phyloP scores from a whole-genome alignment of 2,888 invertebrate genomes.

The Unio delphinus region DNA sequence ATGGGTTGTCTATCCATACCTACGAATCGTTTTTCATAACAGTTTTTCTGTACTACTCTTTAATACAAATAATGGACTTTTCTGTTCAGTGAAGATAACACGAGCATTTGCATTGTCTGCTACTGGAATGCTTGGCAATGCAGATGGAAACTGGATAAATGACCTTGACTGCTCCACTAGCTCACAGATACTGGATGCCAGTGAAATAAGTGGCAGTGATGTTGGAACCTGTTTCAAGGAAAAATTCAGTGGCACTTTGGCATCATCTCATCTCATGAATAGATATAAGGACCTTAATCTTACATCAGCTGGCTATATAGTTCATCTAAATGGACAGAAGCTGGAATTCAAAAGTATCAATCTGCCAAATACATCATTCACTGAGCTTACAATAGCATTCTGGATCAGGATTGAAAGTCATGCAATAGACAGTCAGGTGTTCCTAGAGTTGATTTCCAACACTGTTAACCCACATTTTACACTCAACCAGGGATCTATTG shows the following conservation, averaged over 20 bases:
- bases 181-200: slow-evolving; percentile 8
- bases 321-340: slow-evolving; percentile 15
- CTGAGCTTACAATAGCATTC: slow-evolving; percentile 15
- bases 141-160: slow-evolving; percentile 41
- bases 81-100: slow-evolving; percentile 25
- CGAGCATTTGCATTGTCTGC: slow-evolving; percentile 17
- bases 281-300: slow-evolving; percentile 15
- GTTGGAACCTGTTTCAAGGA: slow-evolving; percentile 26
- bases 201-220: slow-evolving; percentile 20
- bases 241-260: slow-evolving; percentile 12
- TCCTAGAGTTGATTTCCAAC: slow-evolving; percentile 4
- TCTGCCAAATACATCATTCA: slow-evolving; percentile 6
- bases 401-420: slow-evolving; percentile 12
- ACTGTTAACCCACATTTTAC: slow-evolving; percentile 5
- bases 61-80: slow-evolving; percentile 30
- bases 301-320: slow-evolving; percentile 36
- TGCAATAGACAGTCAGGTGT: slow-evolving; percentile 1
- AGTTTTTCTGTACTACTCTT: slow-evolving; percentile 29
- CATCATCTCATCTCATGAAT: background rate
- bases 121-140: slow-evolving; percentile 43
- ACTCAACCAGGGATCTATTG: slow-evolving; percentile 10
- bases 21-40: slow-evolving; percentile 32
- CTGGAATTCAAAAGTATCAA: slow-evolving; percentile 1
- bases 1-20: slow-evolving; percentile 30
- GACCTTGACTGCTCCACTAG: slow-evolving; percentile 33